Base-by-base conservation (phyloP, 2,888 invertebrate genomes). In the Erebia epiphron region DNA sequence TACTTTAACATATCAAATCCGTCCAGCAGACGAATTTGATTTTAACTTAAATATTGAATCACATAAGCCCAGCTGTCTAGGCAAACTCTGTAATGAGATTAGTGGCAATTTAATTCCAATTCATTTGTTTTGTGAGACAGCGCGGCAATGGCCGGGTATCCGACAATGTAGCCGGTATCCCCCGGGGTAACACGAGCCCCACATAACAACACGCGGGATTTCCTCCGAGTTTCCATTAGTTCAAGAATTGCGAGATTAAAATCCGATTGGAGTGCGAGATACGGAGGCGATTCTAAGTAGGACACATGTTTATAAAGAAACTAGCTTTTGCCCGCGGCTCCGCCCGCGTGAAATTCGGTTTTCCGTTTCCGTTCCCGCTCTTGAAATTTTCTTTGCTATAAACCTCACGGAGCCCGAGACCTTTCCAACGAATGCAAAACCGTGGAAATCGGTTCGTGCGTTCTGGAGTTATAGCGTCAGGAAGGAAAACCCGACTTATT, bases 141-240 rank as follows among this genome's bases (percentile, higher is more conserved):
- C 49, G 43, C 52, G 49, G 58, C 52, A 43, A 63, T 9, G 60
- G 35, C 41, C 60, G 60, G 60, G 60, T 60, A 58, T 35, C 41
- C 60, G 41, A 18, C 41, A 35, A n/a, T 43, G 18, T 1, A 10
- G 8, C 18, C 62, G 4, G 21, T 13, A 35, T 60, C 60, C 73
- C 71, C 50, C 21, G 73, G 64, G 71, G 52, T 18, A 26, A 60
- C 63, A 61, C 54, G 64, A 50, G 56, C 43, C 76, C 76, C 80
- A 61, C 60, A 11, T 21, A 13, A 21, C 62, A 58, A 49, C 67
- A 14, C 16, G 21, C 67, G 57, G 43, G 49, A 43, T 67, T 67
- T 67, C 66, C 54, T 26, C 13, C 49, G 67, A 78, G 79, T 82
- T 82, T 80, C 77, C 79, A 81, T 82, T 82, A 80, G 79, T 77